Evolutionary conservation across 2,113 vertebrate genomes (phyloP).

Genomic region (Vombatus ursinus): DNA sequence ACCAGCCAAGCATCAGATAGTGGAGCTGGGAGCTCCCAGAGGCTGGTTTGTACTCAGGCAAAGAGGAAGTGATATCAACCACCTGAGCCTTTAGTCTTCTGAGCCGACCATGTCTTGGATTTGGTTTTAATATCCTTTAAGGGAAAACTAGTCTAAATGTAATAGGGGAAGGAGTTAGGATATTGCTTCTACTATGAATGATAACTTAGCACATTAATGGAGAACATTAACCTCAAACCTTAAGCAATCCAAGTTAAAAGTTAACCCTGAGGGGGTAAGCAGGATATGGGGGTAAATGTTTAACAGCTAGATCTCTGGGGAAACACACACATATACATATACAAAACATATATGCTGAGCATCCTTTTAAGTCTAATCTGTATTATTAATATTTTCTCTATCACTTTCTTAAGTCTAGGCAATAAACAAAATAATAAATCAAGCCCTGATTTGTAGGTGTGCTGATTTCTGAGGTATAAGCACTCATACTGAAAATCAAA

Average conservation of each 20-base stretch:
- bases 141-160: background rate
- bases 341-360: background rate
- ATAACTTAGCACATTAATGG: background rate
- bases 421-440: background rate
- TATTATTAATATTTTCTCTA: background rate
- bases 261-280: background rate
- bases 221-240: background rate
- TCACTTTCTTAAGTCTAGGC: background rate
- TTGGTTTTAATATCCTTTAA: background rate
- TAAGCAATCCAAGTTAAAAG: background rate
- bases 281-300: background rate
- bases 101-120: background rate
- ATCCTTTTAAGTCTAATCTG: background rate
- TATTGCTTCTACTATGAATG: background rate
- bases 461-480: background rate
- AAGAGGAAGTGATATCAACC: background rate
- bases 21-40: background rate
- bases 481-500: background rate
- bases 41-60: background rate
- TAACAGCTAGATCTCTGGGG: background rate
- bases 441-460: background rate
- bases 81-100: background rate
- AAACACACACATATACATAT: background rate
- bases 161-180: background rate
- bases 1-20: background rate